Evolutionary conservation across 2,888 invertebrate genomes (phyloP).

Genomic region (Cistogaster globosa): DNA sequence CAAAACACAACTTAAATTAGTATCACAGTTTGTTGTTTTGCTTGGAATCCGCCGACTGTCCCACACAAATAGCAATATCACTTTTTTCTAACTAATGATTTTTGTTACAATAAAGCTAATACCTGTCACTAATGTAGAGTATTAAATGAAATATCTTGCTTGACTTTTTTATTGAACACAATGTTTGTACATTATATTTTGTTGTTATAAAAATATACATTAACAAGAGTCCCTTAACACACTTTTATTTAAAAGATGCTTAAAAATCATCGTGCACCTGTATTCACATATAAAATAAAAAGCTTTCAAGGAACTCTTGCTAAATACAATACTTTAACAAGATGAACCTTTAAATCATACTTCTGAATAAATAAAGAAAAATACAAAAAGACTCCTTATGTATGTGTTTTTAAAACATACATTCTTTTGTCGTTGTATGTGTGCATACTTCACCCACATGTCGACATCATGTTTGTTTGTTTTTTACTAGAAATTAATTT

Average conservation of each 20-base stretch:
- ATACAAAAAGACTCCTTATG: neutral
- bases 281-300: neutral
- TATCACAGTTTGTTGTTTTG: too few species aligned
- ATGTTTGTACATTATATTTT: too few species aligned
- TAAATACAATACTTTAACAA: slow-evolving; percentile 22
- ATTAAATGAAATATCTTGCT: too few species aligned
- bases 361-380: neutral
- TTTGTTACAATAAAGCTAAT: too few species aligned
- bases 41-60: too few species aligned
- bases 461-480: slow-evolving; percentile 54
- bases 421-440: neutral
- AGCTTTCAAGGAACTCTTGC: too few species aligned
- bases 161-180: too few species aligned
- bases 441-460: slow-evolving; percentile 60
- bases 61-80: too few species aligned
- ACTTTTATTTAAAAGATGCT: slow-evolving; percentile 38
- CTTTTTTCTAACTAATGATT: too few species aligned
- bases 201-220: slow-evolving; percentile 30
- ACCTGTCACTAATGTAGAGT: too few species aligned
- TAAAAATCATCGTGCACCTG: slow-evolving; percentile 54
- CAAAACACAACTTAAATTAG: too few species aligned
- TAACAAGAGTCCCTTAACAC: slow-evolving; percentile 50
- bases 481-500: slow-evolving; percentile 21
- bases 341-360: slow-evolving; percentile 39
- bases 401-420: neutral